Conservation (phyloP, 2,113 vertebrate genomes). For the Brachyhypopomus gauderio region DNA sequence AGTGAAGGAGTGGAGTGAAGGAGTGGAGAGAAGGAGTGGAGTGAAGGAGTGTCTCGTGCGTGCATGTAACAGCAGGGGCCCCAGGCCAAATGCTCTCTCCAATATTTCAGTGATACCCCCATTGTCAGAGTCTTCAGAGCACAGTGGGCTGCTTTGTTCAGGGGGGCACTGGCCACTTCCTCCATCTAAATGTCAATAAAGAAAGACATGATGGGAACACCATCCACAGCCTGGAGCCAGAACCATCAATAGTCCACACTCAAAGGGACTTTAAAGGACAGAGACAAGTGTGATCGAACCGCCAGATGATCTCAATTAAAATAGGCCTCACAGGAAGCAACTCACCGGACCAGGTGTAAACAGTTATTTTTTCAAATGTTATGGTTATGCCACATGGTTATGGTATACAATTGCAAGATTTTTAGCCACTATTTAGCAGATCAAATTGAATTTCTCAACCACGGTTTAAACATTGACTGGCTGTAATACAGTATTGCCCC, state of each 20-base stretch:
- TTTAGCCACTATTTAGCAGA: too few species aligned
- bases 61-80: neutral
- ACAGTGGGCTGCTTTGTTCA: slow-evolving; percentile 37
- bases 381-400: too few species aligned
- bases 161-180: slow-evolving; percentile 23
- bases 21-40: too few species aligned
- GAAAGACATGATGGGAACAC: slow-evolving; percentile 1
- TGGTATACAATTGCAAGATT: neutral
- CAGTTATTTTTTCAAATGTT: neutral
- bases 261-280: neutral
- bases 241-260: slow-evolving; percentile 16
- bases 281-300: neutral
- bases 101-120: slow-evolving; percentile 22
- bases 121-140: neutral
- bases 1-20: too few species aligned
- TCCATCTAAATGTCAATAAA: slow-evolving; percentile 38
- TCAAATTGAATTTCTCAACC: too few species aligned
- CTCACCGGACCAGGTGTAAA: neutral
- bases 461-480: too few species aligned
- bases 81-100: slow-evolving; percentile 22
- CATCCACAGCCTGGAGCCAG: slow-evolving; percentile 2
- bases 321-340: neutral
- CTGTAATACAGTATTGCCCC: too few species aligned
- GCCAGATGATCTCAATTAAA: neutral
- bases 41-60: too few species aligned